Percentiles rank a stretch among this genome's conserved stretches.
phyloP scores from a whole-genome alignment of 2,888 invertebrate species.

The Zonitis immaculata region DNA sequence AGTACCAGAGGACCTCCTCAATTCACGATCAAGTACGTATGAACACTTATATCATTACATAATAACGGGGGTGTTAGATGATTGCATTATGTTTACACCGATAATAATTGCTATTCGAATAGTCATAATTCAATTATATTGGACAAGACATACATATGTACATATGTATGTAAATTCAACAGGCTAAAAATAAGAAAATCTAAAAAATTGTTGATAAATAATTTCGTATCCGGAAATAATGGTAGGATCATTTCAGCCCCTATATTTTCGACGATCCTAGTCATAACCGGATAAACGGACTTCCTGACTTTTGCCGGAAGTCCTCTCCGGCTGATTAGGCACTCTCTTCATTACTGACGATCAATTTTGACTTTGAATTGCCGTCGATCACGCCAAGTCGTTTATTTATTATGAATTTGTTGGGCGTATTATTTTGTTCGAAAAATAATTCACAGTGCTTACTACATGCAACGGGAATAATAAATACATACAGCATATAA shows the following conservation, averaged over 20 bases:
- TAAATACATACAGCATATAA: constrained; percentile 38
- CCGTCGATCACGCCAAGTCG: constrained; percentile 42
- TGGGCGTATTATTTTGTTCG: constrained; percentile 39
- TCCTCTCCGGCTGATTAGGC: constrained; percentile 45
- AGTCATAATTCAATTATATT: constrained; percentile 7
- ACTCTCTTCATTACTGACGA: constrained; percentile 40
- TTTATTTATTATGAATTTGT: constrained; percentile 43
- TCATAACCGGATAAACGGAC: constrained; percentile 38
- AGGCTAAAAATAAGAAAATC: not conserved
- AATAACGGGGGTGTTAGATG: constrained; percentile 37
- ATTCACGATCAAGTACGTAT: constrained; percentile 49
- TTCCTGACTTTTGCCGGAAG: constrained; percentile 42
- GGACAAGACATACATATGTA: not conserved
- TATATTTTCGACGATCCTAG: constrained; percentile 19
- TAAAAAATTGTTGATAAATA: not conserved
- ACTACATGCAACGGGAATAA: constrained; percentile 37
- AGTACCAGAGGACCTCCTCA: constrained; percentile 38
- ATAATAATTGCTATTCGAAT: constrained; percentile 14
- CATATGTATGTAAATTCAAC: not conserved
- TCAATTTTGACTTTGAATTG: constrained; percentile 36
- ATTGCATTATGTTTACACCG: constrained; percentile 38
- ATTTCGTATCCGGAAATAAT: constrained; percentile 9
- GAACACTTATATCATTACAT: constrained; percentile 47
- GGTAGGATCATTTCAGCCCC: constrained; percentile 12
- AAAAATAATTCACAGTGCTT: constrained; percentile 34